A percentile compares a stretch with the other conserved stretches of the same genome.
phyloP scores from a whole-genome alignment of 1,140 invertebrate species.

The Magallana angulata region DNA sequence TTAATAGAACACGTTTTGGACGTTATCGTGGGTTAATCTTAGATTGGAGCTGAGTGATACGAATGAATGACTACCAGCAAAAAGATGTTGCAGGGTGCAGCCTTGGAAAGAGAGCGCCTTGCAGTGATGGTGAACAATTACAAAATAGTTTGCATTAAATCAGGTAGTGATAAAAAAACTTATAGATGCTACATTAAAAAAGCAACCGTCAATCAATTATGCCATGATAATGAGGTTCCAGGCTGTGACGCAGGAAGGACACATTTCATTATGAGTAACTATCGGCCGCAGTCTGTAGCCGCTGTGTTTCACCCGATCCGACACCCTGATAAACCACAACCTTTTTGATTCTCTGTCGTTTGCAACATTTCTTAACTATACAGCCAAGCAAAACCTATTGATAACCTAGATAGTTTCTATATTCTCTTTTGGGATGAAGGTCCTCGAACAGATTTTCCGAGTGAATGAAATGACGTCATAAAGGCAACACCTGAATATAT shows the following conservation, averaged over 20 bases:
- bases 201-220: background rate
- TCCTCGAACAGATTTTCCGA: conserved; percentile 13
- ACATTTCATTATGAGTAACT: conserved; percentile 16
- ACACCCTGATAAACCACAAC: background rate
- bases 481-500: background rate
- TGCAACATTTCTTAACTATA: conserved; percentile 4
- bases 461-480: conserved; percentile 28
- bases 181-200: conserved; percentile 15
- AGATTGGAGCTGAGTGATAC: too few species aligned
- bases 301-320: background rate
- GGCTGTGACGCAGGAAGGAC: background rate
- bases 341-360: background rate
- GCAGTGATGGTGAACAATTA: background rate
- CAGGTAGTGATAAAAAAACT: background rate
- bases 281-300: background rate
- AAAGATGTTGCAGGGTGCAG: conserved; percentile 14
- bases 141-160: conserved; percentile 19
- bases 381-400: background rate
- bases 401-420: background rate
- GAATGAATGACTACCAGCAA: background rate
- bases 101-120: background rate
- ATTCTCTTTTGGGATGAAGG: background rate
- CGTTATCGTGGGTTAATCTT: too few species aligned
- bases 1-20: too few species aligned
- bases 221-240: conserved; percentile 8